These are phyloP conservation scores for Tinea semifulvella DNA, from an alignment of 2,888 invertebrate species.

Conservation along the genomic window DNA sequence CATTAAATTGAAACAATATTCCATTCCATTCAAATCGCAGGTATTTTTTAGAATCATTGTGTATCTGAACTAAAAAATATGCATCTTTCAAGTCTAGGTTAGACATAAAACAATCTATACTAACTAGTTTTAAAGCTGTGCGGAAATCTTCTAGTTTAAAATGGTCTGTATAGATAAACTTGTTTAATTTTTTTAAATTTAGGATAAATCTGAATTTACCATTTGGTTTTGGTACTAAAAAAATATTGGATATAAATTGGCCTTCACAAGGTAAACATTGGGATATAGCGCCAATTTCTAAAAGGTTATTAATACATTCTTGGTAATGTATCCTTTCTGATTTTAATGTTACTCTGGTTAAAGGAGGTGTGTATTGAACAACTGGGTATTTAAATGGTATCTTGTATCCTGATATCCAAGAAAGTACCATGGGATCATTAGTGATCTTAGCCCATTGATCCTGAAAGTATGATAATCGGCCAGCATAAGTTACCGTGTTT, in stretches of 20 bases:
- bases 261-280: slow-evolving; percentile 8
- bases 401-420: slow-evolving; percentile 17
- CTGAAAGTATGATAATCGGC: slow-evolving; percentile 15
- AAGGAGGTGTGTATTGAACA: neutral
- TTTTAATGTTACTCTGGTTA: neutral
- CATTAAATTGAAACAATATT: slow-evolving; percentile 16
- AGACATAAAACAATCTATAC: slow-evolving; percentile 11
- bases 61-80: slow-evolving; percentile 13
- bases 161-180: slow-evolving; percentile 14
- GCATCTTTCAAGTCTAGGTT: slow-evolving; percentile 14
- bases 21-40: slow-evolving; percentile 13
- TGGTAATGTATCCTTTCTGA: slow-evolving; percentile 8
- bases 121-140: slow-evolving; percentile 14
- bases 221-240: slow-evolving; percentile 15
- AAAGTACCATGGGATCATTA: slow-evolving; percentile 17
- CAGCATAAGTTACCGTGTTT: slow-evolving; percentile 17
- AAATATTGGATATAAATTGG: slow-evolving; percentile 16
- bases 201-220: slow-evolving; percentile 15
- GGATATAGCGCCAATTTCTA: slow-evolving; percentile 8
- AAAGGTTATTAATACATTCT: slow-evolving; percentile 15
- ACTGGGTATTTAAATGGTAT: slow-evolving; percentile 8
- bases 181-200: slow-evolving; percentile 15
- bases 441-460: slow-evolving; percentile 19
- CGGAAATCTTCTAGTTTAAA: slow-evolving; percentile 15
- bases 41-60: slow-evolving; percentile 13